Evolutionary conservation across 1,140 invertebrate genomes (phyloP), one percentile per base, ranked within the genome.

Genomic region (Doryteuthis pealeii): DNA sequence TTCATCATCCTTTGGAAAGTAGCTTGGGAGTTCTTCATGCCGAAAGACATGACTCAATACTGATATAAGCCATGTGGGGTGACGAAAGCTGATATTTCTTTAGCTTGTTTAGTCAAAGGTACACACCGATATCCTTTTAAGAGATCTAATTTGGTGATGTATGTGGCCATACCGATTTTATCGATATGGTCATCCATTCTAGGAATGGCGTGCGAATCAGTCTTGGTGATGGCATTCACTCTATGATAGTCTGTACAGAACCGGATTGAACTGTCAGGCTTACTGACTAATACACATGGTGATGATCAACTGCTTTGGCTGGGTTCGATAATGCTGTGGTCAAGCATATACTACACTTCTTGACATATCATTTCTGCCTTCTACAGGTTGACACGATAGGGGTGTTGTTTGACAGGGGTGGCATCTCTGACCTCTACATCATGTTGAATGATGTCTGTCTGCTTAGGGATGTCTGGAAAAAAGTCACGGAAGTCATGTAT

Each of bases 1-100:
- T 89, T 82, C 40, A 91, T 88, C 22, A 88, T 85, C 18, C 89
- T 69, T 79, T 90, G 88, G 76, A 90, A 91, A 8, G 84, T 83
- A 8, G 82, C 79, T 6, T 85, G 83, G 18, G 84, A 79, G 77
- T 89, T 89, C 43, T 79, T 78, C 35, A 90, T 77, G 35, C 89
- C 89, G 78, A 90, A 90, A 28, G 86, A 84, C 83, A 90, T 82
- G 1, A 84, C 73, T 3, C 71, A 77, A 74, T 89, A 90, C 70
- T 87, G 77, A 67, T 77, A 88, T 22, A 85, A 74, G 14, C 87
- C 87, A 68, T 79, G 15, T 65, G 82, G 45, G 1, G 75, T 78
- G 0, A 79, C 74, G 74, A 81, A 78, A 32, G 80, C 70, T 4
- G 73, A 76, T n/a, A 80, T 71, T 62, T 77, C 71, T 31, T 40